phyloP scores from a whole-genome alignment of 2,113 vertebrate genomes.

The Gnathonemus echidnorhynchus region DNA sequence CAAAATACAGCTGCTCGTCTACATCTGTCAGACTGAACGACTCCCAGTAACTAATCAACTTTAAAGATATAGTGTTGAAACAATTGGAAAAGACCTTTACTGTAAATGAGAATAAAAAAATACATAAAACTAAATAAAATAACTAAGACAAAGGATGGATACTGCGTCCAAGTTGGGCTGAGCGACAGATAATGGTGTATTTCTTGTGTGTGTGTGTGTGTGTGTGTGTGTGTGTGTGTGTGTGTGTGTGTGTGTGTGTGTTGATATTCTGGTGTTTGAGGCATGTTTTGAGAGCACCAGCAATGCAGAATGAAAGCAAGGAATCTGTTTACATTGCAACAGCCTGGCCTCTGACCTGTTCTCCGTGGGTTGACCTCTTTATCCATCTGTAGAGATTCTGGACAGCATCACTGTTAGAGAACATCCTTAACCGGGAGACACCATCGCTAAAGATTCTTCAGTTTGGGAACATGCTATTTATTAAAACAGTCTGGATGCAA shows the following conservation, averaged over 20 bases:
- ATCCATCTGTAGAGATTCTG: background rate
- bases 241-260: background rate
- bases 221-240: background rate
- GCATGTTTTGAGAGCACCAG: background rate
- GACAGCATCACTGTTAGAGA: background rate
- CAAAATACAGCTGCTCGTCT: background rate
- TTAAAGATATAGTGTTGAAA: background rate
- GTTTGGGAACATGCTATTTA: background rate
- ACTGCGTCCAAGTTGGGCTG: too few species aligned
- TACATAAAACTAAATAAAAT: background rate
- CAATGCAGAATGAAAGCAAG: background rate
- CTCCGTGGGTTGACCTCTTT: background rate
- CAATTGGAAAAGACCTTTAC: background rate
- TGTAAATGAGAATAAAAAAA: background rate
- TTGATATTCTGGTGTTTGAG: background rate
- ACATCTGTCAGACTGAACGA: background rate
- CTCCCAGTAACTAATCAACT: background rate
- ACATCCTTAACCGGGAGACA: background rate
- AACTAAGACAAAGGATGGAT: background rate
- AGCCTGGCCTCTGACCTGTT: conserved; percentile 6
- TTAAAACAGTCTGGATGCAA: background rate
- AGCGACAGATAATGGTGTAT: background rate
- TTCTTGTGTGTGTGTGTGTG: background rate
- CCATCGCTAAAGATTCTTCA: background rate
- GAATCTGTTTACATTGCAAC: background rate